Evolutionary conservation across 2,888 invertebrate genomes (phyloP), one percentile per base, ranked within the genome.

Genomic region (Zygaena filipendulae): DNA sequence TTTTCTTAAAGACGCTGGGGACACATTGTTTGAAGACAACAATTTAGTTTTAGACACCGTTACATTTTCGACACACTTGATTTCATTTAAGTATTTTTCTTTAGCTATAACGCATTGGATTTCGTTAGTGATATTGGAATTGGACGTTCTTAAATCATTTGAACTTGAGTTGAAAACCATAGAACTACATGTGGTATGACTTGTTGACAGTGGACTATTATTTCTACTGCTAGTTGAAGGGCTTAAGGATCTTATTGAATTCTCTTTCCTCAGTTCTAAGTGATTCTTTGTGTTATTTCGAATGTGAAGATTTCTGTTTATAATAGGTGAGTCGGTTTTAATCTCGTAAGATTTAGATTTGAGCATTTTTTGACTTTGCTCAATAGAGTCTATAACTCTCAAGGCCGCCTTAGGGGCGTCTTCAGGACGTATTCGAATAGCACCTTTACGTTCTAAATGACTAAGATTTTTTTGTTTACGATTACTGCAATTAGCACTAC

Each of bases 121-220:
- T 50, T 69, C 70, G 43, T 79, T 77, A 26, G 71, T 57, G 29
- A 72, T 75, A 36, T 75, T 79, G 13, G 80, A 79, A 49, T 60
- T 79, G 13, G 79, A 79, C 59, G 69, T 80, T 51, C 74, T 66
- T 42, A 79, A 54, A 39, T 79, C 77, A 33, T 77, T 79, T 42
- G 75, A 79, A 47, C 77, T 79, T 44, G 79, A 75, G 47, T 79
- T 81, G 45, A 79, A 75, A n/a, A 77, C 74, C 75, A 80, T 77
- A 39, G 80, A 80, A 46, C 80, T 80, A 57, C 80, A 80, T 11
- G 81, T 80, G 11, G 81, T 81, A 39, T 80, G 79, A 36, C 81
- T 80, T 36, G 79, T 80, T 19, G 81, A 80, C 6, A 80, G 47
- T 18, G 80, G 80, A 45, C 80, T 80, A 40, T 55, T 53, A 35